Conservation (phyloP, 30 jellyfish, hydroid and myxozoan species). For the Pseudorhiza aurosa region DNA sequence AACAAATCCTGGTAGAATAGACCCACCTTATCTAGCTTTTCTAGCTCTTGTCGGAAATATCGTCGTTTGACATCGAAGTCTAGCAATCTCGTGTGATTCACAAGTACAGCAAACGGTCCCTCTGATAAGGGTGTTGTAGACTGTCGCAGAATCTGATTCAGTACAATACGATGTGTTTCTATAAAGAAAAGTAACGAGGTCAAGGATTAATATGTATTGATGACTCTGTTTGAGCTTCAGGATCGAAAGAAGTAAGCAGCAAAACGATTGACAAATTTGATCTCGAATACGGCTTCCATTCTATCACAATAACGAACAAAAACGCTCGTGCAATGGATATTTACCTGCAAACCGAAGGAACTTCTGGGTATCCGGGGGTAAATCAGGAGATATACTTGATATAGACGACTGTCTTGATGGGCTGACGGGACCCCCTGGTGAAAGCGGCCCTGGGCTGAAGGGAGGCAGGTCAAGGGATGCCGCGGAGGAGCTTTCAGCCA, state of each 20-base stretch:
- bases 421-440: slow-evolving; percentile 86
- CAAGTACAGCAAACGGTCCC: slow-evolving; percentile 98
- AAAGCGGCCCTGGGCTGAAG: slow-evolving; percentile 87
- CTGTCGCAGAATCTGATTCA: slow-evolving; percentile 93
- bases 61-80: slow-evolving; percentile 96
- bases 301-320: too few relatives aligned
- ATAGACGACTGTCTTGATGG: slow-evolving; percentile 72
- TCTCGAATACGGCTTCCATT: too few relatives aligned
- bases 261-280: too few relatives aligned
- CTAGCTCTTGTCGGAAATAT: slow-evolving; percentile 95
- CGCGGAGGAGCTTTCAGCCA: slow-evolving; percentile 25
- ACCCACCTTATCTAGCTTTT: slow-evolving; percentile 91
- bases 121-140: slow-evolving; percentile 92
- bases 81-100: slow-evolving; percentile 87
- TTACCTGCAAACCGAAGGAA: slow-evolving; percentile 94
- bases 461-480: slow-evolving; percentile 88
- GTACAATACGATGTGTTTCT: slow-evolving; percentile 97
- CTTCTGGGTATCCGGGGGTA: slow-evolving; percentile 97
- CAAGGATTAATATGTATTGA: too few relatives aligned
- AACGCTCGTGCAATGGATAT: neutral
- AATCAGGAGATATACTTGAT: slow-evolving; percentile 59
- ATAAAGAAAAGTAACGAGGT: neutral
- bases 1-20: too few relatives aligned
- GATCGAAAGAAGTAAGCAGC: too few relatives aligned
- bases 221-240: too few relatives aligned